Evolutionary conservation across 2,113 vertebrate genomes (phyloP).

Genomic region (Nestor notabilis): DNA sequence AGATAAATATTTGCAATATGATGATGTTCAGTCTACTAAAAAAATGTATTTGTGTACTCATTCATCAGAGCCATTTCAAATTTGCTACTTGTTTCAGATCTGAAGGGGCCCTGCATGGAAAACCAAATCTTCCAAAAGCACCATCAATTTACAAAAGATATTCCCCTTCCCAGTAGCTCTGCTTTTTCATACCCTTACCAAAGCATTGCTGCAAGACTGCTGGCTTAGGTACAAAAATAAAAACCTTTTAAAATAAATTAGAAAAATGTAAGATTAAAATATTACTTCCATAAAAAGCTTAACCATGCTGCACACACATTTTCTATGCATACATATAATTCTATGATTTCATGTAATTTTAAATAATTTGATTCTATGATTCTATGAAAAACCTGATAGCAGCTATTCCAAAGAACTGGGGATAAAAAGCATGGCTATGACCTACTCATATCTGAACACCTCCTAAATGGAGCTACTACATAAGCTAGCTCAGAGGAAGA

Average conservation of each 20-base stretch:
- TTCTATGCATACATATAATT: not conserved
- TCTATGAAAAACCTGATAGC: not conserved
- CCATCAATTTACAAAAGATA: not conserved
- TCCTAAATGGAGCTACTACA: not conserved
- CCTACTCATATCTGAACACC: not conserved
- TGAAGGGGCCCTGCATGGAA: not conserved
- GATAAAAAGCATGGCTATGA: not conserved
- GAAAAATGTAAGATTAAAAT: not conserved
- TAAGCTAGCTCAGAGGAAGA: not conserved
- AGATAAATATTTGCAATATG: not conserved
- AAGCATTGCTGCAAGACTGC: not conserved
- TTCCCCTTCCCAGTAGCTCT: not conserved
- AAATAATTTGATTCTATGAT: not conserved
- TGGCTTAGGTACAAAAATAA: not conserved
- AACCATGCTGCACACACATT: rapidly evolving
- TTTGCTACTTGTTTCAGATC: not conserved
- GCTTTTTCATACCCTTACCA: not conserved
- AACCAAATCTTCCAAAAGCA: not conserved
- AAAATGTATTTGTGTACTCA: not conserved
- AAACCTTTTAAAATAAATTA: not conserved
- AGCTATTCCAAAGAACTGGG: not conserved
- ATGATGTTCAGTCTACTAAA: not conserved
- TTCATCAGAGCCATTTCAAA: not conserved
- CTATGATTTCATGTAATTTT: not conserved
- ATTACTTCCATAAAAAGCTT: not conserved